These are phyloP conservation scores for Sapajus apella DNA, from an alignment of 2,113 vertebrate genomes.

Conservation along the genomic window DNA sequence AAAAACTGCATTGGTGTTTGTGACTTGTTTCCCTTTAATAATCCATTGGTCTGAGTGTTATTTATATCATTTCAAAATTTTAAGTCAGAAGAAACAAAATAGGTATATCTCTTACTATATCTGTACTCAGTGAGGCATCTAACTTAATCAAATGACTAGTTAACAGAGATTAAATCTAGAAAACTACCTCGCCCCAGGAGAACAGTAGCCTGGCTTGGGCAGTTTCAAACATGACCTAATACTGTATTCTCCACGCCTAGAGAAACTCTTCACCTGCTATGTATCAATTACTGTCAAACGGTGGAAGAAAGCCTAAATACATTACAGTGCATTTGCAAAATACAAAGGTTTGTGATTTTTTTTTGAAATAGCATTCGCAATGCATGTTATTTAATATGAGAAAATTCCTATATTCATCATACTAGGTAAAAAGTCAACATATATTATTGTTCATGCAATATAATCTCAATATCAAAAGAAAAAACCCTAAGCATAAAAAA, in stretches of 20 bases:
- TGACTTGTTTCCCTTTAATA: background rate
- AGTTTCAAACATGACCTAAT: background rate
- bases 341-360: background rate
- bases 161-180: background rate
- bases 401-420: background rate
- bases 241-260: too few species aligned
- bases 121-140: background rate
- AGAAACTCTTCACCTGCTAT: background rate
- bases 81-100: background rate
- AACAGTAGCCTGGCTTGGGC: background rate
- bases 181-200: background rate
- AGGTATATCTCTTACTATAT: background rate
- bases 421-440: background rate
- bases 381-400: background rate
- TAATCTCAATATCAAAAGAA: constrained; percentile 5
- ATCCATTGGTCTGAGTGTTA: background rate
- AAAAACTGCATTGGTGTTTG: background rate
- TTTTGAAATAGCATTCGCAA: background rate
- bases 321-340: background rate
- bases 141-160: background rate
- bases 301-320: background rate
- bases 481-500: background rate
- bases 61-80: constrained; percentile 12
- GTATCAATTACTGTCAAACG: background rate
- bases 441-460: background rate